A percentile compares a stretch with the other conserved stretches of the same genome.
Evolutionary conservation across 2,888 invertebrate species (phyloP).

Genomic region (Exephanes ischioxanthus): DNA sequence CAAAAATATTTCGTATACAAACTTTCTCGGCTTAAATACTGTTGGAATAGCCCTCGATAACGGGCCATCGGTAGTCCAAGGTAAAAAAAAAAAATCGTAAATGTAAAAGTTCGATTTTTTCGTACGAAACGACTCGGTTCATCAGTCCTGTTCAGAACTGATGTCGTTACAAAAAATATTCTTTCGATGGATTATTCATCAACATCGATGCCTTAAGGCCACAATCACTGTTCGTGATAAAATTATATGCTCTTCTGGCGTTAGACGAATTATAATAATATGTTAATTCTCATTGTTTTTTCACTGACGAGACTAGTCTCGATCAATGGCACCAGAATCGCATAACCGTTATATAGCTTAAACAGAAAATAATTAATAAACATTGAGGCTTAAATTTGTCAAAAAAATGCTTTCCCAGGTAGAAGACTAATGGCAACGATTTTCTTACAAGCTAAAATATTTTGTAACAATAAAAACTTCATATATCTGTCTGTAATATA

Average conservation of each 20-base stretch:
- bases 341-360: neutral
- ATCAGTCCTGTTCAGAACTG: no score
- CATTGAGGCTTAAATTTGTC: no score
- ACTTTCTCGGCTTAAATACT: neutral
- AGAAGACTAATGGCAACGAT: neutral
- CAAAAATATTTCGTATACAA: constrained; percentile 38
- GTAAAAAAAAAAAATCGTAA: neutral
- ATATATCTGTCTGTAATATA: neutral
- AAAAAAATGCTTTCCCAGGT: no score
- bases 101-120: neutral
- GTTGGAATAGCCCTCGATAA: constrained; percentile 6
- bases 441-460: neutral
- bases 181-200: neutral
- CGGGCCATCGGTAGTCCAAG: neutral
- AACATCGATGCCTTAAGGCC: neutral
- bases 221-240: neutral
- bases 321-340: neutral
- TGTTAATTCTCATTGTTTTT: neutral
- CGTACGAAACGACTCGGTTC: neutral
- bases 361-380: neutral
- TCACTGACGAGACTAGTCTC: neutral
- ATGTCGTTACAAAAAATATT: neutral
- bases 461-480: constrained; percentile 7
- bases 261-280: neutral
- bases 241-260: neutral